Evolutionary conservation across 2,113 vertebrate species (phyloP), one percentile per base, ranked within the genome.

Genomic region (human): DNA sequence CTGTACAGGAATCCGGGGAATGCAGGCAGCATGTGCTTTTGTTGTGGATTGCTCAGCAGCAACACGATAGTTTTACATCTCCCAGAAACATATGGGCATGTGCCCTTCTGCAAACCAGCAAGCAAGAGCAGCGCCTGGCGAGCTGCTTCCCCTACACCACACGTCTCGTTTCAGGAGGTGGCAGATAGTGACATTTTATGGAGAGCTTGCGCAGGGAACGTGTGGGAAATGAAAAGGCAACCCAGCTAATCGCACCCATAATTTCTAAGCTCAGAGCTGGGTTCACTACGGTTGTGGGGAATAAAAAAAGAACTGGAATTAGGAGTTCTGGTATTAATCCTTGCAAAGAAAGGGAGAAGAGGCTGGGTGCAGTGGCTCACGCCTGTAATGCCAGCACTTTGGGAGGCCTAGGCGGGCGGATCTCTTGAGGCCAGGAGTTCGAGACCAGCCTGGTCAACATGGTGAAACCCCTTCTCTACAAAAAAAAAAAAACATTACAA

Each of bases 1-100:
- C 98, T 99, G 98, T 98, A 99, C 97, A 98, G 98, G 98, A 98
- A 99, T 99, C 98, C 55, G 16, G 98, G 98, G 98, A 98, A 98
- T 98, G 98, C 78, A 93, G 97, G 92, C 92, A 0, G 66, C 98
- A 96, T 98, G 98, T 98, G 98, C 98, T 98, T 98, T 98, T 98
- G 98, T 98, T 98, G 98, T 98, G 98, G 98, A 98, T 98, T 98
- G 98, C 98, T 98, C 98, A 98, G 98, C 98, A 98, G 97, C 98
- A 98, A 97, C 98, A 92, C 96, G 97, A 97, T 61, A 98, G 96
- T 94, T 98, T 98, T 98, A 87, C 97, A 89, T 98, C 98, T 98
- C 96, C 90, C 97, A 94, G 97, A 98, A 99, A 98, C 98, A 98
- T 97, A 98, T 97, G 98, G 98, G 96, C 93, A 82, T 94, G 97